Conservation (phyloP, 2,797 vertebrate genomes). For the Sebastes paucispinis region DNA sequence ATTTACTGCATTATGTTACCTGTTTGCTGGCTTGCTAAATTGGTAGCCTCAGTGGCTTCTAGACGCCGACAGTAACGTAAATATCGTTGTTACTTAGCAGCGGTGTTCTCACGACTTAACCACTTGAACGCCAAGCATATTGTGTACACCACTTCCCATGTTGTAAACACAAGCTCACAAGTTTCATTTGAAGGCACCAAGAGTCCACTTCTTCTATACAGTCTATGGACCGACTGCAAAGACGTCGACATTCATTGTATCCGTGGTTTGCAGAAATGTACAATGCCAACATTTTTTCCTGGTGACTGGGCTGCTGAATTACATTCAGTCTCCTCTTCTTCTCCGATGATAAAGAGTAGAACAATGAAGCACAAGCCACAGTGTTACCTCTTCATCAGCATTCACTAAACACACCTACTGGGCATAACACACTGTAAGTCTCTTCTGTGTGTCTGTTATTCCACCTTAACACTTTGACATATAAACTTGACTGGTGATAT, state of each 20-base stretch:
- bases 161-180: too few species aligned
- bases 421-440: neutral
- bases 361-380: neutral
- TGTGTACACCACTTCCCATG: too few species aligned
- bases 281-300: neutral
- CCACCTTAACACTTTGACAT: constrained; percentile 36
- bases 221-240: neutral
- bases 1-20: too few species aligned
- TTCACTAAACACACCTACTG: neutral
- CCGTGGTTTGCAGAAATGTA: neutral
- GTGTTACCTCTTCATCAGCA: neutral
- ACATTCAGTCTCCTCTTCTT: neutral
- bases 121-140: too few species aligned
- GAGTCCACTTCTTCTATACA: too few species aligned
- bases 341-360: neutral
- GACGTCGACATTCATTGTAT: neutral
- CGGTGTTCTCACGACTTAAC: too few species aligned
- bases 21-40: fast-evolving
- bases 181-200: too few species aligned
- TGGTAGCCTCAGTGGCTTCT: too few species aligned
- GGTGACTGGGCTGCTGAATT: neutral
- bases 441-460: constrained; percentile 30
- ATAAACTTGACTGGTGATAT: constrained; percentile 43
- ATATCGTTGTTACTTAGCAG: too few species aligned
- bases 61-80: too few species aligned